Evolutionary conservation across 2,113 vertebrate species (phyloP), one percentile per base, ranked within the genome.

Genomic region (Elephantulus edwardii): DNA sequence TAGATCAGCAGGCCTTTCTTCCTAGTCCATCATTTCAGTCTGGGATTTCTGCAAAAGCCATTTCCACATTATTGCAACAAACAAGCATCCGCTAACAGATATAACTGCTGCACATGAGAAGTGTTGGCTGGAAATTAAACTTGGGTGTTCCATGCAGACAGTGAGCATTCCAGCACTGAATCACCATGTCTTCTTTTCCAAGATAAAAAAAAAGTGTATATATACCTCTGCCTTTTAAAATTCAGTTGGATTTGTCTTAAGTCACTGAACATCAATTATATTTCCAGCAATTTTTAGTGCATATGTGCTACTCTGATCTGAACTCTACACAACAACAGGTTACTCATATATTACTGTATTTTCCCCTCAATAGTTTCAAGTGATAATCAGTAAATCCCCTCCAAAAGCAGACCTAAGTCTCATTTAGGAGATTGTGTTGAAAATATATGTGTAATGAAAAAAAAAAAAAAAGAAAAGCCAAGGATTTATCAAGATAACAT

Each of bases 401-500:
- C 52, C 48, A 92, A 60, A 71, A 35, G 28, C 35, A 94, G 35
- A 83, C 40, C 64, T 89, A 76, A 52, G 79, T 30, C 74, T 93
- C 79, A 76, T 28, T 89, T 79, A 92, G 50, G 13, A 94, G 71
- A 79, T 82, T 89, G 20, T 91, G 60, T 82, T 95, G 66, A 91
- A 93, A 96, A 83, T 66, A 82, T 58, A 35, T 88, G 50, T 90
- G 62, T 93, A 89, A 93, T 92, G 85, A 96, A 52, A 52, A 83
- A 93, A 79, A 93, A 89, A 89, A 93, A 91, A 85, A 96, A 52
- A 52, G 79, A 93, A 79, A 93, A 89, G n/a, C 64, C 87, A 88
- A 86, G 68, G 46, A 88, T 94, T 93, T 95, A 93, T 92, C 85
- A 93, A 48, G 71, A 92, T 83, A 94, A 91, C 79, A 62, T 28